Evolutionary conservation across 1,140 invertebrate genomes (phyloP).

Genomic region (Ceratina australensis): DNA sequence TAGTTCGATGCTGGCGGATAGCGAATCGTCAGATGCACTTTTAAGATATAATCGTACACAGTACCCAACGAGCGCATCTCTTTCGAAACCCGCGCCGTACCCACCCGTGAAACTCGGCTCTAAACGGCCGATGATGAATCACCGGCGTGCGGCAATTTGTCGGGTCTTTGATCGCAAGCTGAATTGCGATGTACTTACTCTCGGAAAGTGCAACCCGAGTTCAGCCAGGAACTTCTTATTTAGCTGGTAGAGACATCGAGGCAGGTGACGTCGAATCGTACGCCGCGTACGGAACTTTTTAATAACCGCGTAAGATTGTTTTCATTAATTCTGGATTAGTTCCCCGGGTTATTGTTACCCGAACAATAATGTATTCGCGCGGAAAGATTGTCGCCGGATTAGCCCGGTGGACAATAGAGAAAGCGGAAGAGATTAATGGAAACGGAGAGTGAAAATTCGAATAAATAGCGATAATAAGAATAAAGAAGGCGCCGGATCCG

Average conservation of each 20-base stretch:
- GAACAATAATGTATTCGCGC: constrained; percentile 7
- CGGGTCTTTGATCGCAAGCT: neutral
- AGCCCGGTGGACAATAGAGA: constrained; percentile 26
- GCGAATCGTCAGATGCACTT: constrained; percentile 33
- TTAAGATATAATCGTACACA: constrained; percentile 25
- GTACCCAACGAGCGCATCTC: neutral
- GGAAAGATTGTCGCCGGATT: constrained; percentile 1
- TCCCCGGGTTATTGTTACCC: too few relatives aligned
- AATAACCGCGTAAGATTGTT: too few relatives aligned
- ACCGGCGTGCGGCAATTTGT: constrained; percentile 1
- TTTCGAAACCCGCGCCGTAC: constrained; percentile 25
- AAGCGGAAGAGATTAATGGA: constrained; percentile 50
- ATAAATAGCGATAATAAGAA: constrained; percentile 46
- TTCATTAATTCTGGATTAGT: too few relatives aligned
- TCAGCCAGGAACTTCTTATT: too few relatives aligned
- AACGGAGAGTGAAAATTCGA: constrained; percentile 34
- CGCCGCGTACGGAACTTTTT: too few relatives aligned
- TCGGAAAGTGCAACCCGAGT: neutral
- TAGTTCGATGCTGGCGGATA: constrained; percentile 20
- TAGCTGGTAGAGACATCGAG: too few relatives aligned
- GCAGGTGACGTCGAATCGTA: too few relatives aligned
- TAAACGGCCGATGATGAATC: constrained; percentile 4
- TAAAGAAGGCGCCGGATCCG: constrained; percentile 38
- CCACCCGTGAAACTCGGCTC: constrained; percentile 3
- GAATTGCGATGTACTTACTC: neutral